Base-by-base conservation (phyloP, 92 coral and sea anemone species). In the Zoanthus solanderi region DNA sequence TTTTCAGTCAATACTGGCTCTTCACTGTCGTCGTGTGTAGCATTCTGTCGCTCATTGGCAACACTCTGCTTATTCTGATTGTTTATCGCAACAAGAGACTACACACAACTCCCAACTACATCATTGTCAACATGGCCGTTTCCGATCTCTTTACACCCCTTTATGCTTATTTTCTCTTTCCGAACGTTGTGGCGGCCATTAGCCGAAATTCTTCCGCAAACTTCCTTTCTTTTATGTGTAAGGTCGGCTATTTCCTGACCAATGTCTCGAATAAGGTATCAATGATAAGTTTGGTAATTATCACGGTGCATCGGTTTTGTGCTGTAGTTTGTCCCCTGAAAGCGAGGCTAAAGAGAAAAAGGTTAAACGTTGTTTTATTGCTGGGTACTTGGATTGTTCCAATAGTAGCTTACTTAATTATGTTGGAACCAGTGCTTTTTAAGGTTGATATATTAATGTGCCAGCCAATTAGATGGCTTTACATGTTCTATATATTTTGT, bases 41-140 rank as follows among this genome's bases (percentile, higher is more conserved):
- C 46, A 10, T 76, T 52, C 14, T 16, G 3, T 76, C 81, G 28
- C 17, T 53, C 28, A 17, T 76, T 52, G 66, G 81, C 81, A 76
- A 53, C 37, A 76, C 18, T 2, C 29, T 76, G 81, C 7, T 76
- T 3, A 52, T 76, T 8, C 10, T 76, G 37, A 28, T 52, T 50
- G 81, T 76, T 47, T 76, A 53, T 53, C 81, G 81, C 44, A 76
- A 76, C 81, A 53, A 76, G 28, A 76, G 61, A 30, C 45, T 76
- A 44, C 58, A 57, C 18, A 50, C 81, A 18, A 76, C 81, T 28
- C 81, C 81, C 10, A 76, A 76, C 45, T 76, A 48, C 81, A n/a
- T 76, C 47, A 53, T 76, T 10, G 81, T 50, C 65, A 76, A 50
- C 45, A 76, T 76, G 81, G 67, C 81, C 9, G 66, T 76, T 5